Evolutionary conservation across 2,113 vertebrate genomes (phyloP), one percentile per base, ranked within the genome.

Genomic region (Candoia aspera): DNA sequence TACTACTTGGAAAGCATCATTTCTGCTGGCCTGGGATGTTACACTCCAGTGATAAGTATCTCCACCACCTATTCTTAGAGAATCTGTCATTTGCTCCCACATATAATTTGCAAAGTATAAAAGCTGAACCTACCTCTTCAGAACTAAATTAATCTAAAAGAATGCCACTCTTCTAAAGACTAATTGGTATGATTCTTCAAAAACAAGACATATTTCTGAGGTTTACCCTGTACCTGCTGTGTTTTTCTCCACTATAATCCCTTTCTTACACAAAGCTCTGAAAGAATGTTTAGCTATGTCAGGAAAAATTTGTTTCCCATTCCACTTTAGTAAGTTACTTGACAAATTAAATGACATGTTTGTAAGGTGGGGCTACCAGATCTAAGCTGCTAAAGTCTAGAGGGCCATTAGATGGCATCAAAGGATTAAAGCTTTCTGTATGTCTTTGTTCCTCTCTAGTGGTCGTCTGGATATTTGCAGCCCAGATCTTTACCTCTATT

Each of bases 301-400:
- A 87, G 26, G 68, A 60, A 24, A 92, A 84, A 11, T 3, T 60
- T 42, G n/a, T 79, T 46, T 55, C 59, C 26, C 29, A 62, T 37
- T 15, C 37, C 57, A 29, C 73, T 59, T 90, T 84, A 84, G 37
- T 58, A 46, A 53, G 57, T 42, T 59, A 33, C 49, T 59, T 88
- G 79, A 57, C n/a, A 84, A 92, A 88, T 92, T 49, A 88, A 92
- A 84, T 64, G 4, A 37, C 85, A 85, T 89, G 49, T 87, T 91
- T 86, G 60, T 49, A 59, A 49, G 29, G 73, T 83, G 19, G 29
- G 12, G 9, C 73, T 79, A 42, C 17, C 73, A 37, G 17, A 79
- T 21, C 8, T 42, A 42, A 79, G 37, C 17, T 37, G 73, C 33
- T 8, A 42, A 79, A 79, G 37, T 79, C 33, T 79, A 79, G 33